These are phyloP conservation scores for Epirrhoe tristata DNA, from an alignment of 2,888 invertebrate species.

Conservation along the genomic window DNA sequence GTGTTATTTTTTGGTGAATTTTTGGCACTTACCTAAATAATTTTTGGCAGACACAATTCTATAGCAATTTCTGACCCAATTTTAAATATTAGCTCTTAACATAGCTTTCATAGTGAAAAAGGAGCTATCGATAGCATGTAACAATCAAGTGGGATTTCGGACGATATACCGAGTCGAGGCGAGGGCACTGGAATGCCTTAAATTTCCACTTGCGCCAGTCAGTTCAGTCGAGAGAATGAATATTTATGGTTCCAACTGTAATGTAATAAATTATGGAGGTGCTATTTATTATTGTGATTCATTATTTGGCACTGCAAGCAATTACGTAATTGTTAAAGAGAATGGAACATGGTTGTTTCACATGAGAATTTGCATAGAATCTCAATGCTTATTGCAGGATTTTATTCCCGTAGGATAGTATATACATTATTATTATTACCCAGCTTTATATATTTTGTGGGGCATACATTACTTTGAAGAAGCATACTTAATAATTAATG, in stretches of 20 bases:
- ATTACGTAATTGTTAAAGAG: not conserved
- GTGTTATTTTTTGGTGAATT: too few species aligned
- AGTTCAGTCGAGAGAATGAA: slow-evolving; percentile 60
- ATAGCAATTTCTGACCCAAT: not conserved
- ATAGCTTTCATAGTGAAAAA: not conserved
- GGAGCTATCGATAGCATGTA: slow-evolving; percentile 2
- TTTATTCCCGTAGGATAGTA: too few species aligned
- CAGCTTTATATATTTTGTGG: too few species aligned
- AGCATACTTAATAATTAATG: too few species aligned
- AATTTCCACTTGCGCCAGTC: slow-evolving; percentile 60
- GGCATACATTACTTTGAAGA: too few species aligned
- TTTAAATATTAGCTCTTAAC: not conserved
- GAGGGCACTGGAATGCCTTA: slow-evolving; percentile 59
- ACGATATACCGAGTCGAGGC: slow-evolving; percentile 12
- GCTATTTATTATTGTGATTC: slow-evolving; percentile 17
- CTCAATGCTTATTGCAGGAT: too few species aligned
- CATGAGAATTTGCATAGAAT: not conserved
- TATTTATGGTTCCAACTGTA: slow-evolving; percentile 65
- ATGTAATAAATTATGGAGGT: slow-evolving; percentile 51
- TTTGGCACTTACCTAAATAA: too few species aligned
- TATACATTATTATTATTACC: too few species aligned
- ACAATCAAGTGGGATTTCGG: slow-evolving; percentile 13
- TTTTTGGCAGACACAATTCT: too few species aligned
- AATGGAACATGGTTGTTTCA: not conserved
- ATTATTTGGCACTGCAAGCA: slow-evolving; percentile 3